Base-by-base conservation (phyloP, 1,140 invertebrate genomes). In the Parasteatoda tepidariorum region DNA sequence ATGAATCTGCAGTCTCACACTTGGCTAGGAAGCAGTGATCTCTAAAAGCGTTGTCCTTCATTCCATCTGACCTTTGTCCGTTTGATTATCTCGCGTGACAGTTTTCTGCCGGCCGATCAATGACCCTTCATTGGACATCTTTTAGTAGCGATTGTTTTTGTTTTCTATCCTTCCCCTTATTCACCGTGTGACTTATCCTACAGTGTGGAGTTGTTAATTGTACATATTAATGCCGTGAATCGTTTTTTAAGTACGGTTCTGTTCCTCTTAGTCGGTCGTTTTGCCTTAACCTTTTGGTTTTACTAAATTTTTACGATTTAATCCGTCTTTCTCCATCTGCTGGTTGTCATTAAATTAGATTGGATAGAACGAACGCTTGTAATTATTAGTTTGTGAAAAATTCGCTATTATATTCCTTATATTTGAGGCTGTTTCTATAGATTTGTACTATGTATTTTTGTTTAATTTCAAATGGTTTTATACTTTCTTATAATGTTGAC, bases 31-130 rank as follows among this genome's bases (percentile, higher is more conserved):
- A 71, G 68, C 68, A 71, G 28, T 54, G 57, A 26, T 38, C 9
- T n/a, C 68, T 71, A 48, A 38, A 41, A 71, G 55, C 68, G 48
- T n/a, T 55, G 68, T 71, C 41, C 68, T 71, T 61, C 73, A 38
- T 76, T 34, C 34, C 9, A 11, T 64, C 13, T 76, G 73, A 76
- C 73, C 73, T 76, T 76, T 76, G 73, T 76, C 73, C 73, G 31
- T 31, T 55, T 76, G 73, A 64, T 64, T 76, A 76, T 76, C 73
- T 76, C 64, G 73, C 73, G 73, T 76, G 73, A 76, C 73, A 76
- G 22, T 76, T 76, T 48, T 59, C 31, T 22, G 28, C 24, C n/a
- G 9, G 26, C 7, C 26, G 73, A 76, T 76, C 73, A 57, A 64
- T 76, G 73, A 76, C 73, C 73, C 54, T 33, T 34, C 33, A 71